Evolutionary conservation across 1,140 invertebrate genomes (phyloP).

Genomic region (Cotesia vestalis): DNA sequence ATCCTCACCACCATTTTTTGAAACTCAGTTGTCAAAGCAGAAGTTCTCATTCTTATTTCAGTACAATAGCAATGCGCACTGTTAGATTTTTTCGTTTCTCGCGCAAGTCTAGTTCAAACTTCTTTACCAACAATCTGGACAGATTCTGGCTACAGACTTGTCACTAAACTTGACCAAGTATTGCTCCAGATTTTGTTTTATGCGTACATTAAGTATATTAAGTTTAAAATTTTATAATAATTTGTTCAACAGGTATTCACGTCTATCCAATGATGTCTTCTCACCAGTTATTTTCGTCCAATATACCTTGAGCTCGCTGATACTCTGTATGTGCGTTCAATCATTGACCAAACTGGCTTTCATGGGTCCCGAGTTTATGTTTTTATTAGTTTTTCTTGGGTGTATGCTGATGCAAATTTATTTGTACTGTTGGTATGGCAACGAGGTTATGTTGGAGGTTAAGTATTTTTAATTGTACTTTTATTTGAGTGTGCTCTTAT

Average conservation of each 20-base stretch:
- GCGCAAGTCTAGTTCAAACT: no score
- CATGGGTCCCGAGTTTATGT: conserved; percentile 31
- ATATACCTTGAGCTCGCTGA: conserved; percentile 36
- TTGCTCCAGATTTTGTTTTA: no score
- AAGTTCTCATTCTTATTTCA: no score
- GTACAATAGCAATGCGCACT: no score
- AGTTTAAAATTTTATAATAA: no score
- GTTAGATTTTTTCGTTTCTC: no score
- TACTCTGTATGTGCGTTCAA: conserved; percentile 38
- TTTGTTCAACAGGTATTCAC: background rate
- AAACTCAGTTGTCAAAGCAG: no score
- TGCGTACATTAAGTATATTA: no score
- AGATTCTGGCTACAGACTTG: no score
- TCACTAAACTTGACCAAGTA: no score
- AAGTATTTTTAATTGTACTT: background rate
- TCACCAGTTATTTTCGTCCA: conserved; percentile 23
- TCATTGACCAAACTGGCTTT: conserved; percentile 36
- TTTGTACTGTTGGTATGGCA: conserved; percentile 43
- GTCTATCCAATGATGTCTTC: conserved; percentile 4
- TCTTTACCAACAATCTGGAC: no score
- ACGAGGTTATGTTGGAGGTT: conserved; percentile 31
- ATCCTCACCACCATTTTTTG: no score
- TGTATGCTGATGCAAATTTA: conserved; percentile 39
- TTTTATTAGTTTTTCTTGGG: conserved; percentile 27
- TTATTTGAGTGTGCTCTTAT: background rate